phyloP scores from a whole-genome alignment of 2,113 vertebrate species.

The Amphilophus citrinellus region DNA sequence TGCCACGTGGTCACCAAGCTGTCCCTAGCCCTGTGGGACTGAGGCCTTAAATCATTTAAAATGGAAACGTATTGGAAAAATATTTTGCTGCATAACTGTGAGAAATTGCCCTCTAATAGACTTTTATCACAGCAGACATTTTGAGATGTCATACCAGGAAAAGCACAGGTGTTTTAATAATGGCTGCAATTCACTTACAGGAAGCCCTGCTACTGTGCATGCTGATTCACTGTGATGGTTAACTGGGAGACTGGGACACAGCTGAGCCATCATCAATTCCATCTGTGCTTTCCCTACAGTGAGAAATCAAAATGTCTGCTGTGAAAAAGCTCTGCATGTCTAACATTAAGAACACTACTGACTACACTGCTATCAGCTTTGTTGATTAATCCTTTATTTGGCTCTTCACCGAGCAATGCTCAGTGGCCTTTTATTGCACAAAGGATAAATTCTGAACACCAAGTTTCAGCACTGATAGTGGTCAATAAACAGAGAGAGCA shows the following conservation, averaged over 20 bases:
- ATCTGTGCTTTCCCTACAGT: neutral
- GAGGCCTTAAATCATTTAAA: neutral
- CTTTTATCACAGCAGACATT: neutral
- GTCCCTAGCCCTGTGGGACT: neutral
- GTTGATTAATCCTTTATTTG: neutral
- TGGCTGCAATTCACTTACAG: neutral
- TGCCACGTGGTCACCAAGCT: neutral
- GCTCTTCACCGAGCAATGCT: neutral
- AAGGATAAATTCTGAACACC: neutral
- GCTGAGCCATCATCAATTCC: conserved; percentile 5
- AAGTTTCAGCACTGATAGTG: neutral
- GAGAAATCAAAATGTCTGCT: conserved; percentile 13
- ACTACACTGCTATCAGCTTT: neutral
- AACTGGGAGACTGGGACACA: neutral
- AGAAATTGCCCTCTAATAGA: neutral
- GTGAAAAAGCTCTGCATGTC: neutral
- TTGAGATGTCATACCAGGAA: neutral
- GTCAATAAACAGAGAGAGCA: neutral
- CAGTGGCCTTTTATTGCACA: neutral
- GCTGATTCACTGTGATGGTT: conserved; percentile 7
- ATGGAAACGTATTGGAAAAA: neutral
- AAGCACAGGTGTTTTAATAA: conserved; percentile 1
- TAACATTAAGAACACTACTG: neutral
- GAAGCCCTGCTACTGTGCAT: conserved; percentile 1
- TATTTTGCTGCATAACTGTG: neutral